Percentiles rank a stretch among this genome's conserved stretches.
Evolutionary conservation across 2,113 vertebrate species (phyloP).

Genomic region (Eudyptes chrysolophus): DNA sequence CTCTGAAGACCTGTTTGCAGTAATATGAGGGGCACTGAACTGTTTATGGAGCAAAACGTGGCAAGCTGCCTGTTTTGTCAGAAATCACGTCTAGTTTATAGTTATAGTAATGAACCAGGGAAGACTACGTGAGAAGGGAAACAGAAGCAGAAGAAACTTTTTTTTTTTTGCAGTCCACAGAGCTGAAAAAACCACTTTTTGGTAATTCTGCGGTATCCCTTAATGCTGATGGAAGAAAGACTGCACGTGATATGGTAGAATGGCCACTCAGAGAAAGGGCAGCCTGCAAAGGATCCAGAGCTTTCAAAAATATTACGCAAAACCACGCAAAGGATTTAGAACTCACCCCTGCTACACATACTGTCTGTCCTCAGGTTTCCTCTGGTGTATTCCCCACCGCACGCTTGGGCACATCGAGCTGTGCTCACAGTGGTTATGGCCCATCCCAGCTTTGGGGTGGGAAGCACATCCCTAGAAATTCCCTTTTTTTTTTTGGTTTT

Average conservation of each 20-base stretch:
- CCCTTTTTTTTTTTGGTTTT: no score
- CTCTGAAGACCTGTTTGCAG: background rate
- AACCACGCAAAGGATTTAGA: background rate
- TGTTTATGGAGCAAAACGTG: background rate
- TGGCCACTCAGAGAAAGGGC: background rate
- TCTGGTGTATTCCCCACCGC: background rate
- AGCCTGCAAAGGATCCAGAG: background rate
- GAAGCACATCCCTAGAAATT: background rate
- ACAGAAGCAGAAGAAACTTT: background rate
- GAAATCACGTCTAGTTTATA: background rate
- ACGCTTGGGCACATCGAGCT: background rate
- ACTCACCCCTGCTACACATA: background rate
- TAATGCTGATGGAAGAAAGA: background rate
- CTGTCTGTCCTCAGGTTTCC: background rate
- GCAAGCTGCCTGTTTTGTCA: background rate
- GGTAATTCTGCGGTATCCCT: background rate
- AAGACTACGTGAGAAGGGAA: background rate
- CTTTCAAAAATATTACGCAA: background rate
- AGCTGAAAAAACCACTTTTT: background rate
- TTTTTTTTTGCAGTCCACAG: background rate
- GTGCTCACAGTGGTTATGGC: background rate
- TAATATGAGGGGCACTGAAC: background rate
- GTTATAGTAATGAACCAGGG: background rate
- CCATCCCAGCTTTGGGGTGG: background rate
- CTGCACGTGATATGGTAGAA: rapidly evolving